phyloP scores from a whole-genome alignment of 2,797 vertebrate genomes.

The Sebastes nivosus region DNA sequence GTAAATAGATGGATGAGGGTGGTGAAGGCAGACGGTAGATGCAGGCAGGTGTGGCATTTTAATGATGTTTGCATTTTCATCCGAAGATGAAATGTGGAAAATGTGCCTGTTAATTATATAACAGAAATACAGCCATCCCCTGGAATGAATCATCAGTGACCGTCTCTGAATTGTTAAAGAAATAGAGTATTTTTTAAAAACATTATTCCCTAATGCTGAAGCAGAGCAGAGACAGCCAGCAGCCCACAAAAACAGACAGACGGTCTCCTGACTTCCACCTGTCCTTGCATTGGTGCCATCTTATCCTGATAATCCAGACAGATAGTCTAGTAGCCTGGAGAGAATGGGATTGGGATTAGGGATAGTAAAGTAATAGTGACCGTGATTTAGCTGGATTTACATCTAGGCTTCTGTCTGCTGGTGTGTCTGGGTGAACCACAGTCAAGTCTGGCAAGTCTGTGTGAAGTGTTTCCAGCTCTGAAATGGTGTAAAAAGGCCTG shows the following conservation, averaged over 20 bases:
- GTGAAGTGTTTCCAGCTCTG: background rate
- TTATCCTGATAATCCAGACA: slow-evolving; percentile 63
- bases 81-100: background rate
- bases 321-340: slow-evolving; percentile 26
- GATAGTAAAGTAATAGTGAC: slow-evolving; percentile 43
- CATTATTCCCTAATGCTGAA: background rate
- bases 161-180: background rate
- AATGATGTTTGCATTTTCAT: background rate
- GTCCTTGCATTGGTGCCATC: slow-evolving; percentile 28
- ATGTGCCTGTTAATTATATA: background rate
- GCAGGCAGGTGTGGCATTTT: slow-evolving; percentile 2
- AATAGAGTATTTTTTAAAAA: background rate
- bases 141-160: background rate
- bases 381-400: slow-evolving; percentile 24
- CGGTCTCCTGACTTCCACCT: slow-evolving; percentile 33
- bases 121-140: background rate
- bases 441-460: background rate
- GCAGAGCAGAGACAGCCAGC: background rate
- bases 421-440: slow-evolving; percentile 2
- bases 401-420: slow-evolving; percentile 5
- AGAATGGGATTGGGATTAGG: slow-evolving; percentile 57
- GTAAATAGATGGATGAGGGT: background rate
- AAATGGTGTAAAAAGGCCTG: background rate
- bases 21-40: background rate
- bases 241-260: slow-evolving; percentile 41